A percentile compares a stretch with the other conserved stretches of the same genome.
phyloP scores from a whole-genome alignment of 2,888 invertebrate genomes.

The Platycheirus rosarum region DNA sequence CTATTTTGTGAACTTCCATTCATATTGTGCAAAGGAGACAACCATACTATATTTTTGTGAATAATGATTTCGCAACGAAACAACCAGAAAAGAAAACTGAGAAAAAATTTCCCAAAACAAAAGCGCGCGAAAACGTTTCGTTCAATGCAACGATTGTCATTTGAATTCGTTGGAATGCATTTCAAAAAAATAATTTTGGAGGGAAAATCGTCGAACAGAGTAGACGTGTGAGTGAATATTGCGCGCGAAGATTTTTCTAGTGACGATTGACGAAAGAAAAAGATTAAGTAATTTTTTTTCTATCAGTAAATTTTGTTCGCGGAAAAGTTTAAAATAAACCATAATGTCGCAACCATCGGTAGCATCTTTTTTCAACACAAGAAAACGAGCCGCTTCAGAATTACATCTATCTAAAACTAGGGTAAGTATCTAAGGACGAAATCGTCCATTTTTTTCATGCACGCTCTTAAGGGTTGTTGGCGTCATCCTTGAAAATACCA shows the following conservation, averaged over 20 bases:
- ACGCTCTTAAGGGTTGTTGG: not conserved
- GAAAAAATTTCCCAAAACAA: constrained; percentile 73
- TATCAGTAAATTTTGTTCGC: not conserved
- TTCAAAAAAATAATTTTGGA: constrained; percentile 78
- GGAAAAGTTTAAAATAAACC: constrained; percentile 46
- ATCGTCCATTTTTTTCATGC: constrained; percentile 45
- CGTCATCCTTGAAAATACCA: constrained; percentile 42
- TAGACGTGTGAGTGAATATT: constrained; percentile 59
- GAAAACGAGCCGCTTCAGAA: constrained; percentile 90
- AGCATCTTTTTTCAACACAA: constrained; percentile 89
- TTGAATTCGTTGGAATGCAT: constrained; percentile 56
- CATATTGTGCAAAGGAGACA: constrained; percentile 23
- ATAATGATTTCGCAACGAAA: constrained; percentile 61
- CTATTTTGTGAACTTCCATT: not conserved
- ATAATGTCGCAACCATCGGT: constrained; percentile 90
- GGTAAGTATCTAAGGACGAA: constrained; percentile 79
- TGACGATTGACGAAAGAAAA: constrained; percentile 17
- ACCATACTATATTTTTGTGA: constrained; percentile 8
- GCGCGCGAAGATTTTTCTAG: constrained; percentile 52
- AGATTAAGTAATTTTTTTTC: too few relatives aligned
- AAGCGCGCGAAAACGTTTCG: constrained; percentile 77
- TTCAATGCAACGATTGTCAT: constrained; percentile 65
- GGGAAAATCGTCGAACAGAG: constrained; percentile 79
- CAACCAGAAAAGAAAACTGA: constrained; percentile 37
- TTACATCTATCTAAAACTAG: constrained; percentile 84